phyloP scores from a whole-genome alignment of 2,113 vertebrate species.

The Anseranas semipalmata region DNA sequence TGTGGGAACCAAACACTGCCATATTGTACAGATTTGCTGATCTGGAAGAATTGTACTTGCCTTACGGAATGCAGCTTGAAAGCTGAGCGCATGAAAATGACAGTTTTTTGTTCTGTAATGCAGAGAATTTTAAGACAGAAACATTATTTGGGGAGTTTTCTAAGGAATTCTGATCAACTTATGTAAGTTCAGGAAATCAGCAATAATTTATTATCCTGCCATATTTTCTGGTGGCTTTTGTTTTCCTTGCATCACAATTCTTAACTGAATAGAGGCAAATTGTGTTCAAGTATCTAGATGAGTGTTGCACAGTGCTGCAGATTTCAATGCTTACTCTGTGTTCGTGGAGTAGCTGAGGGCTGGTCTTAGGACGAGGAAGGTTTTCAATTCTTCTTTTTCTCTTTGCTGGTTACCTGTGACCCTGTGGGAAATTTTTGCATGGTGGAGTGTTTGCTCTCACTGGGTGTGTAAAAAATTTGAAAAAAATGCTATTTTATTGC shows the following conservation, averaged over 20 bases:
- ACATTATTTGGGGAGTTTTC: neutral
- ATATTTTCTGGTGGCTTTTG: constrained; percentile 2
- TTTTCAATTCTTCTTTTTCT: neutral
- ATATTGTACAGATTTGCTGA: constrained; percentile 10
- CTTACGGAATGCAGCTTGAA: constrained; percentile 12
- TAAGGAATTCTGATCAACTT: constrained; percentile 20
- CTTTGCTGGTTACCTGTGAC: neutral
- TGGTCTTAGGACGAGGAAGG: neutral
- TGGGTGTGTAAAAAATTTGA: neutral
- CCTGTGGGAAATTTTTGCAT: neutral
- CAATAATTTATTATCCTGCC: neutral
- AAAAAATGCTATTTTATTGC: neutral
- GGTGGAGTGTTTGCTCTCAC: neutral
- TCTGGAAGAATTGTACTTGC: constrained; percentile 37
- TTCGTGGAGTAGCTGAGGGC: neutral
- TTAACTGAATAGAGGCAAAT: neutral
- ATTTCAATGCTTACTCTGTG: neutral
- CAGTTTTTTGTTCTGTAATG: neutral
- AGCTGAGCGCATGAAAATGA: neutral
- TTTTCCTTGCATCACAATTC: neutral
- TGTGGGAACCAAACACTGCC: constrained; percentile 31
- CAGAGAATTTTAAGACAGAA: constrained; percentile 14
- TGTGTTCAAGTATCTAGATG: neutral
- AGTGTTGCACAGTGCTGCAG: neutral
- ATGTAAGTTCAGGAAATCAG: neutral